phyloP scores from a whole-genome alignment of 2,113 vertebrate genomes.

The Orthochromis malagaraziensis region DNA sequence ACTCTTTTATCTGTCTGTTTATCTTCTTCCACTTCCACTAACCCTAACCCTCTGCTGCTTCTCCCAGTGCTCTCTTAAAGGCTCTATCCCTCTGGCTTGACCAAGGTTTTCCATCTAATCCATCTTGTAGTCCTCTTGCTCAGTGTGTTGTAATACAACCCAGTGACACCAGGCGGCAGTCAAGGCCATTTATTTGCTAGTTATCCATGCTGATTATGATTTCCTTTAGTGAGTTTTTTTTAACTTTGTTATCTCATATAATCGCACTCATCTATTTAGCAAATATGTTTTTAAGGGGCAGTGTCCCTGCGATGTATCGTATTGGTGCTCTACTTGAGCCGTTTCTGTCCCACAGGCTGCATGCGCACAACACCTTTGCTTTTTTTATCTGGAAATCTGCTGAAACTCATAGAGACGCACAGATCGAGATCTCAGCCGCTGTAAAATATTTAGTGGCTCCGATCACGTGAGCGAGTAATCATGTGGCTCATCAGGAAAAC shows the following conservation, averaged over 20 bases:
- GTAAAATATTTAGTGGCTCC: background rate
- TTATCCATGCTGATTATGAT: background rate
- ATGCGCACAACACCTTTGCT: background rate
- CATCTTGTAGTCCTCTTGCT: background rate
- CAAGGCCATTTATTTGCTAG: conserved; percentile 20
- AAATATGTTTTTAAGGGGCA: background rate
- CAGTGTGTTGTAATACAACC: conserved; percentile 14
- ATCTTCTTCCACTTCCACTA: background rate
- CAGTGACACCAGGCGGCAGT: conserved; percentile 48
- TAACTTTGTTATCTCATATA: background rate
- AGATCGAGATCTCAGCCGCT: background rate
- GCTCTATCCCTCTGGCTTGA: background rate
- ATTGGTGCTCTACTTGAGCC: background rate
- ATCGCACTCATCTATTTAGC: background rate
- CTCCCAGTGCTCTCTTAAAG: conserved; percentile 11
- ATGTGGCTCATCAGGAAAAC: background rate
- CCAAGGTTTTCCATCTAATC: conserved; percentile 1
- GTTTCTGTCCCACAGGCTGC: background rate
- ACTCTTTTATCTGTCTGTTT: conserved; percentile 32
- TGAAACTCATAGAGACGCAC: background rate
- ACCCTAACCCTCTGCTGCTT: background rate
- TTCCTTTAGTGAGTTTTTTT: background rate
- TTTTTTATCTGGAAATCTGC: background rate
- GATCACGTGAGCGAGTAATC: background rate
- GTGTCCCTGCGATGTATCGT: background rate